Percentiles rank a stretch among this genome's conserved stretches.
These are phyloP conservation scores for Lithobates pipiens DNA, from an alignment of 2,797 vertebrate species.

Conservation along the genomic window DNA sequence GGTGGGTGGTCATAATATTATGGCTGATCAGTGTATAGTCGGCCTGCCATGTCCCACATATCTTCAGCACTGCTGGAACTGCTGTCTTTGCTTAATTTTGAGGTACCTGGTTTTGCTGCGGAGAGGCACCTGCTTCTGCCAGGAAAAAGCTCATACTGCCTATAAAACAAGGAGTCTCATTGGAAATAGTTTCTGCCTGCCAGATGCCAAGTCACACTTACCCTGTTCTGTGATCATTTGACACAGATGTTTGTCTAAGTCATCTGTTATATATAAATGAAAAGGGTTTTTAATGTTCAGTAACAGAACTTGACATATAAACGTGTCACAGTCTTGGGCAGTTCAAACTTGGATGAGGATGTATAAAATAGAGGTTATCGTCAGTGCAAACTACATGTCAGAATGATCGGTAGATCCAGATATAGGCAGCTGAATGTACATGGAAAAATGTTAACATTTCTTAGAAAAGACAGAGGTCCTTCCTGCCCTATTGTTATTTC, in stretches of 20 bases:
- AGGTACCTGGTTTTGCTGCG: slow-evolving; percentile 16
- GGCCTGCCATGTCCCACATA: background rate
- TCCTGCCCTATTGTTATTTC: too few species aligned
- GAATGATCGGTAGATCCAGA: too few species aligned
- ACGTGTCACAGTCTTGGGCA: background rate
- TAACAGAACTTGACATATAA: background rate
- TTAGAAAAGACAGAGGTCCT: too few species aligned
- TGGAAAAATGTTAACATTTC: too few species aligned
- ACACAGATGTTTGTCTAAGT: background rate
- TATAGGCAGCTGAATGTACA: too few species aligned
- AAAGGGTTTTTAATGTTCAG: background rate
- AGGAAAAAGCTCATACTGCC: slow-evolving; percentile 41
- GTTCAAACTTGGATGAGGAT: background rate
- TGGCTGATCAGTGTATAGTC: too few species aligned
- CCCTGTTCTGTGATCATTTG: background rate
- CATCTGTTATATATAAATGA: slow-evolving; percentile 24
- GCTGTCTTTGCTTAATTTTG: background rate
- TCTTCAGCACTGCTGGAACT: background rate
- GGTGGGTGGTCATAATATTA: too few species aligned
- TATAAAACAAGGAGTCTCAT: slow-evolving; percentile 28
- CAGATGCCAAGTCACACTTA: slow-evolving; percentile 12
- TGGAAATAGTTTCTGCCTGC: slow-evolving; percentile 24
- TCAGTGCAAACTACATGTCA: background rate
- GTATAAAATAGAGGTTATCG: background rate
- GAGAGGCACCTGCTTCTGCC: slow-evolving; percentile 33